Evolutionary conservation across 64 coral and sea anemone species (phyloP).

Genomic region (Catalaphyllia jardinei): DNA sequence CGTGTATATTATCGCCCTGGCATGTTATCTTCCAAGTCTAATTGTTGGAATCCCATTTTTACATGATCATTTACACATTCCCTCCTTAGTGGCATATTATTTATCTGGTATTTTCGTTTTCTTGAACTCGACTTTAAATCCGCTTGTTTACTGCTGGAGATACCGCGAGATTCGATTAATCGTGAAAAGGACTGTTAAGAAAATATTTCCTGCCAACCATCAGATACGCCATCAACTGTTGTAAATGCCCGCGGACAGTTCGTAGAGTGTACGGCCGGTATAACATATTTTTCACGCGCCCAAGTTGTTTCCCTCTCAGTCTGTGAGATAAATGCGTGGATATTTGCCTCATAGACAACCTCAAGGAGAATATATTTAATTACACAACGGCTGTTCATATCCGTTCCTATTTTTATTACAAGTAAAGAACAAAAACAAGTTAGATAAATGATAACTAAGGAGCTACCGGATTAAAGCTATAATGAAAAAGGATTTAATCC

Average conservation of each 20-base stretch:
- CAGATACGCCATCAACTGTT: background rate
- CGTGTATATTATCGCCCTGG: background rate
- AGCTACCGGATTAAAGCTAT: too few relatives aligned
- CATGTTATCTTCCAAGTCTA: background rate
- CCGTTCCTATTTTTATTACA: too few relatives aligned
- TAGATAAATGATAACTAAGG: too few relatives aligned
- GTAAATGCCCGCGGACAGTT: background rate
- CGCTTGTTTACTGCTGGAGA: background rate
- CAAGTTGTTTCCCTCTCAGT: too few relatives aligned
- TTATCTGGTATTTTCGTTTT: background rate
- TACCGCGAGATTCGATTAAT: background rate
- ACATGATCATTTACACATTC: background rate
- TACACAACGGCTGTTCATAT: too few relatives aligned
- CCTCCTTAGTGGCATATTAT: background rate
- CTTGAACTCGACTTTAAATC: background rate
- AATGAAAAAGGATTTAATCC: too few relatives aligned
- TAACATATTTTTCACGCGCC: too few relatives aligned
- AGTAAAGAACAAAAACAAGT: too few relatives aligned
- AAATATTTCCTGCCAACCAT: background rate
- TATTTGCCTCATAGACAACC: too few relatives aligned
- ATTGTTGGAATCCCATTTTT: background rate
- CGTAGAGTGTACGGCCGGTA: too few relatives aligned
- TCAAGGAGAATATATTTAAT: too few relatives aligned
- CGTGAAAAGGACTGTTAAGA: background rate
- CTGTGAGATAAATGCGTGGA: too few relatives aligned